These are phyloP conservation scores for Actinia tenebrosa DNA, from an alignment of 64 coral and sea anemone genomes.

Conservation along the genomic window DNA sequence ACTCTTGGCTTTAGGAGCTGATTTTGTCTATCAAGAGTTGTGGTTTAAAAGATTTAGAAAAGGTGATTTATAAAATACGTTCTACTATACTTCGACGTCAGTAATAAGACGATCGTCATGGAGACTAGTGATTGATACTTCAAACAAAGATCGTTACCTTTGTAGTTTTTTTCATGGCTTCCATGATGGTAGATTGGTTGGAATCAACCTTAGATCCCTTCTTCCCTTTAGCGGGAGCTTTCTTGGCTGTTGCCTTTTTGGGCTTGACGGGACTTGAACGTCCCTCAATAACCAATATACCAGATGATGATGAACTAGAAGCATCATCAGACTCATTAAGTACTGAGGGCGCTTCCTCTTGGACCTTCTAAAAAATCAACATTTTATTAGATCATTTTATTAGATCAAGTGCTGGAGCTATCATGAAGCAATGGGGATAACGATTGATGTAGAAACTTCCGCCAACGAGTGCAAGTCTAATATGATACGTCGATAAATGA, in stretches of 20 bases:
- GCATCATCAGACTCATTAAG: background rate
- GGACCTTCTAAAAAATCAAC: background rate
- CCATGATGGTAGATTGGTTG: conserved; percentile 5
- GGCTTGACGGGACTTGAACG: background rate
- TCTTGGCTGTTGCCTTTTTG: background rate
- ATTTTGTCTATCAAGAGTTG: background rate
- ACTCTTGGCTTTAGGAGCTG: background rate
- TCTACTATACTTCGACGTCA: too few relatives aligned
- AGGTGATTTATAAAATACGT: too few relatives aligned
- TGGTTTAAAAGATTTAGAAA: too few relatives aligned
- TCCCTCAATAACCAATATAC: conserved; percentile 12
- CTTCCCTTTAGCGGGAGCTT: background rate
- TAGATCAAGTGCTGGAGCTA: background rate
- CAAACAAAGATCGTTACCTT: background rate
- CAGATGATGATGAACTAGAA: conserved; percentile 19
- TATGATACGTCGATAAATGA: too few relatives aligned
- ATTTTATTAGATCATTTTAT: background rate
- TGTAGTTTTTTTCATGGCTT: background rate
- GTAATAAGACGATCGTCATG: too few relatives aligned
- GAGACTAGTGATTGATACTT: too few relatives aligned
- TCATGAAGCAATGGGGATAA: too few relatives aligned
- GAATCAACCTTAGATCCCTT: background rate
- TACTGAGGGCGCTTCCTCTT: background rate
- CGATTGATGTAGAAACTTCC: too few relatives aligned
- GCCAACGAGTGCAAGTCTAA: too few relatives aligned